Evolutionary conservation across 2,113 vertebrate species (phyloP).

Genomic region (Potamarius usumacintae): DNA sequence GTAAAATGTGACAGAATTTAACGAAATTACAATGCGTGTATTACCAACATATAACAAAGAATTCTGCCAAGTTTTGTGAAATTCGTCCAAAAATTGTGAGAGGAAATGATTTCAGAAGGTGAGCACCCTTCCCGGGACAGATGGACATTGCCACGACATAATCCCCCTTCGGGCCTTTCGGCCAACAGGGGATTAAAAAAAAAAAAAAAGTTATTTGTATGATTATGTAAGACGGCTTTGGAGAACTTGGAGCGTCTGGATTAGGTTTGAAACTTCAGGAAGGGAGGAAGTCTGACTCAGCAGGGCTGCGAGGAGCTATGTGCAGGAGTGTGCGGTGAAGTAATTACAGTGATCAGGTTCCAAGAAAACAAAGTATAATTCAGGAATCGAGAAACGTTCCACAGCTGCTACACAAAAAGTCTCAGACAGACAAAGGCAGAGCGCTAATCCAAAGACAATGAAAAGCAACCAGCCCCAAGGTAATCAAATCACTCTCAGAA

Average conservation of each 20-base stretch:
- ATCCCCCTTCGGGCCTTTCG: too few relatives aligned
- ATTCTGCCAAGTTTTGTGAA: too few relatives aligned
- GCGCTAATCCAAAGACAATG: not conserved
- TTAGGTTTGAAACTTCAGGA: not conserved
- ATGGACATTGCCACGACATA: too few relatives aligned
- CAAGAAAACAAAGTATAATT: not conserved
- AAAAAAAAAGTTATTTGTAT: not conserved
- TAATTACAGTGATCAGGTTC: slow-evolving; percentile 18
- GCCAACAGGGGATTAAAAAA: too few relatives aligned
- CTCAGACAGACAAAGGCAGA: not conserved
- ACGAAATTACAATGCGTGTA: too few relatives aligned
- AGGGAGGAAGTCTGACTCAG: not conserved
- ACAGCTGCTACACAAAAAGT: not conserved
- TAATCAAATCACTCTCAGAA: not conserved
- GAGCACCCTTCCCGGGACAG: too few relatives aligned
- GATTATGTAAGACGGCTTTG: not conserved
- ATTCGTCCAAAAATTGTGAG: too few relatives aligned
- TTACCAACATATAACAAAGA: too few relatives aligned
- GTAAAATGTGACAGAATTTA: too few relatives aligned
- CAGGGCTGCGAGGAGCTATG: not conserved
- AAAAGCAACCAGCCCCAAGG: not conserved
- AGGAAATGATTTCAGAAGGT: too few relatives aligned
- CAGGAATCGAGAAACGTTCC: not conserved
- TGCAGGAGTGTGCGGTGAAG: not conserved
- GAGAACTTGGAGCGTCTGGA: not conserved